Conservation (phyloP, 2,113 vertebrate genomes). For the Gallinago jamesoni region DNA sequence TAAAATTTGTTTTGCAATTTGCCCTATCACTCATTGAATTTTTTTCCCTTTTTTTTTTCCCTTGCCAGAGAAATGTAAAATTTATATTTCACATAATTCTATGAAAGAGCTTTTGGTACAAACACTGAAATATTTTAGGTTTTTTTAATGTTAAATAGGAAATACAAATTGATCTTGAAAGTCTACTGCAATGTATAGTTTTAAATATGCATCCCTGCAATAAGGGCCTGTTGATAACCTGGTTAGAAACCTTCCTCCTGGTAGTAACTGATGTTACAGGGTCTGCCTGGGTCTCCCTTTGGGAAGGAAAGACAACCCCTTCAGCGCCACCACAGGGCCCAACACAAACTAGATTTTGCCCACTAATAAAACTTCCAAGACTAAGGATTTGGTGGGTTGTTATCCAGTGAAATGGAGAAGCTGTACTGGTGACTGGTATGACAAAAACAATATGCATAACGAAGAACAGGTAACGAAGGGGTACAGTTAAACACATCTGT, state of each 20-base stretch:
- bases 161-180: not conserved
- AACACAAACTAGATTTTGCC: not conserved
- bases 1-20: not conserved
- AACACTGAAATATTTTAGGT: not conserved
- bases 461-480: not conserved
- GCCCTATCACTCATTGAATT: not conserved
- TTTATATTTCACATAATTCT: not conserved
- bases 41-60: not conserved
- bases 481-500: not conserved
- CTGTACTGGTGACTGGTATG: not conserved
- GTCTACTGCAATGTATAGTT: not conserved
- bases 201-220: not conserved
- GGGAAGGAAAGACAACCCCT: not conserved
- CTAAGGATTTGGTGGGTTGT: not conserved
- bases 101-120: not conserved
- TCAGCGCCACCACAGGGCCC: not conserved
- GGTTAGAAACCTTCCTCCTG: not conserved
- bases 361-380: not conserved
- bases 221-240: not conserved
- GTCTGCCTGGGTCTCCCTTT: not conserved
- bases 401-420: not conserved
- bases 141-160: not conserved
- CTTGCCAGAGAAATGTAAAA: not conserved
- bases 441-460: not conserved
- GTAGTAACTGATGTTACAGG: not conserved